Evolutionary conservation across 1,140 invertebrate species (phyloP).

Genomic region (Zelostemma sp.): DNA sequence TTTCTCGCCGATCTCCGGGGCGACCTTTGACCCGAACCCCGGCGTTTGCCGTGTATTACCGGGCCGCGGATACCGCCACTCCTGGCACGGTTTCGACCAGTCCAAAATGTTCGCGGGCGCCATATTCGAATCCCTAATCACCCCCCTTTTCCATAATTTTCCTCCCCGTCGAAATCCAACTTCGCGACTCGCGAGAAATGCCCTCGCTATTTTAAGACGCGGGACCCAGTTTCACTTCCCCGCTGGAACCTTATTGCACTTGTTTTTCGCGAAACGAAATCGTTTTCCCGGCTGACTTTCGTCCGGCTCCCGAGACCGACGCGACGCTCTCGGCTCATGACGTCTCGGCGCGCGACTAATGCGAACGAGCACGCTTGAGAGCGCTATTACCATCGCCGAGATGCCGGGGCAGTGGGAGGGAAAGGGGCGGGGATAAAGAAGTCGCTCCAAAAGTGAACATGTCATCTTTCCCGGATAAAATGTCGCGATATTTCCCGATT

Average conservation of each 20-base stretch:
- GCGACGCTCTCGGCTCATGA: constrained; percentile 5
- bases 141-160: neutral
- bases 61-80: constrained; percentile 63
- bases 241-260: neutral
- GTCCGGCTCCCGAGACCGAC: too few relatives aligned
- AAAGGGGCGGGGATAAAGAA: too few relatives aligned
- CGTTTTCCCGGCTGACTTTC: neutral
- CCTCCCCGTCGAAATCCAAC: too few relatives aligned
- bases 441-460: too few relatives aligned
- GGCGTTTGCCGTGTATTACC: constrained; percentile 46
- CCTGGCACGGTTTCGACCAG: constrained; percentile 63
- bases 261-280: too few relatives aligned
- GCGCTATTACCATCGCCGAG: too few relatives aligned
- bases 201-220: neutral
- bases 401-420: too few relatives aligned
- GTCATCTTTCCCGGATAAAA: too few relatives aligned
- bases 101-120: constrained; percentile 59
- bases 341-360: constrained; percentile 48
- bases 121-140: constrained; percentile 44
- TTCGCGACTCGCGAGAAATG: too few relatives aligned
- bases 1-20: constrained; percentile 54
- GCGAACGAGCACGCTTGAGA: neutral
- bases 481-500: too few relatives aligned
- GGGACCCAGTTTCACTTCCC: neutral
- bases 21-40: constrained; percentile 49